phyloP scores from a whole-genome alignment of 1,140 invertebrate species.

The Telenomus remus region DNA sequence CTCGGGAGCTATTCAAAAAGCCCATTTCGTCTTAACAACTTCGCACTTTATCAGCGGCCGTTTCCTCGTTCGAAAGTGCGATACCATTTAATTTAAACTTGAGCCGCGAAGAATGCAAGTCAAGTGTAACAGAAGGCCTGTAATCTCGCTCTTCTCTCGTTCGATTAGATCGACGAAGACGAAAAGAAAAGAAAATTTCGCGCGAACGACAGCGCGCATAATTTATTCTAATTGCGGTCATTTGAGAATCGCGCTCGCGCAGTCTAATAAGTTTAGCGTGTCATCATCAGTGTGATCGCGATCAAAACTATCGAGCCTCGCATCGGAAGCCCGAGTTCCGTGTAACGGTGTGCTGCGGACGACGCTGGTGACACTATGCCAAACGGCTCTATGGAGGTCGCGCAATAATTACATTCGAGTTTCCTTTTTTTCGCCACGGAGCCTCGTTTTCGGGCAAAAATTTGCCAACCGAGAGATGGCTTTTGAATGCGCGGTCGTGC shows the following conservation, averaged over 20 bases:
- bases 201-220: slow-evolving; percentile 48
- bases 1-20: no score
- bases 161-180: slow-evolving; percentile 28
- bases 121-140: slow-evolving; percentile 41
- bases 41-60: background rate
- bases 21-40: no score
- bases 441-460: slow-evolving; percentile 9
- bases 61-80: slow-evolving; percentile 1
- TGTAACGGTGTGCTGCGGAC: slow-evolving; percentile 39
- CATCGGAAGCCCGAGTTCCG: slow-evolving; percentile 45
- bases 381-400: slow-evolving; percentile 29
- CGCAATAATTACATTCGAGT: slow-evolving; percentile 13
- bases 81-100: slow-evolving; percentile 39
- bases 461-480: background rate
- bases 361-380: slow-evolving; percentile 23
- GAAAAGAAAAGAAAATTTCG: slow-evolving; percentile 16
- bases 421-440: background rate
- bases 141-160: slow-evolving; percentile 41
- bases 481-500: background rate
- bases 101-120: slow-evolving; percentile 36
- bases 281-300: slow-evolving; percentile 34
- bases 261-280: slow-evolving; percentile 32
- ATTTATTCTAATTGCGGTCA: slow-evolving; percentile 50
- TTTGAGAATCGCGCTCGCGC: slow-evolving; percentile 29
- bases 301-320: slow-evolving; percentile 35